Evolutionary conservation across 2,888 invertebrate species (phyloP).

Genomic region (Eretmocerus hayati): DNA sequence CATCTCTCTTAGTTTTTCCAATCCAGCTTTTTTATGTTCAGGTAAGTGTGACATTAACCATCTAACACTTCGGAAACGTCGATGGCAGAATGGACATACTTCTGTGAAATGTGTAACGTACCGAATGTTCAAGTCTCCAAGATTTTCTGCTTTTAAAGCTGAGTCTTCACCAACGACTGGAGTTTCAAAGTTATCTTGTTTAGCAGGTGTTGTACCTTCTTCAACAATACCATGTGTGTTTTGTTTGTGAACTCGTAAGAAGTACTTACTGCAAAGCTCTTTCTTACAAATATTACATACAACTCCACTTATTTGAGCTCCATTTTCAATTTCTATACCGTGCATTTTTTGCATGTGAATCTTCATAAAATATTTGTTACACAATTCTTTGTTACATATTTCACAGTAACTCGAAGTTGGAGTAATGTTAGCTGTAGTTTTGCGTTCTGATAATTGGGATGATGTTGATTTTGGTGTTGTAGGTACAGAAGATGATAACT

Average conservation of each 20-base stretch:
- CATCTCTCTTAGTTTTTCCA: constrained; percentile 57
- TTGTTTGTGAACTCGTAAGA: constrained; percentile 93
- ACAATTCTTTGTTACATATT: constrained; percentile 96
- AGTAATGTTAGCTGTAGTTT: constrained; percentile 57
- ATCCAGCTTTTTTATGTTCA: constrained; percentile 70
- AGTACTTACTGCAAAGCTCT: constrained; percentile 96
- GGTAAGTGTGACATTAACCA: constrained; percentile 82
- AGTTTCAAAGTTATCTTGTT: constrained; percentile 35
- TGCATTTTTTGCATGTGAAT: constrained; percentile 99
- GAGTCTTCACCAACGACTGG: constrained; percentile 39
- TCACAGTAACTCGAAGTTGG: constrained; percentile 88
- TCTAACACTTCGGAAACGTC: constrained; percentile 80
- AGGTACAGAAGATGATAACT: constrained; percentile 15
- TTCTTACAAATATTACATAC: constrained; percentile 97
- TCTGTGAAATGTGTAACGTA: constrained; percentile 66
- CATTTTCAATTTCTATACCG: constrained; percentile 88
- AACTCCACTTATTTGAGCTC: constrained; percentile 86
- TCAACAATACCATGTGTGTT: constrained; percentile 96
- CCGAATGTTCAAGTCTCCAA: constrained; percentile 55
- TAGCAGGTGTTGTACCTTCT: constrained; percentile 52
- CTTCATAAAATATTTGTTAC: constrained; percentile 99
- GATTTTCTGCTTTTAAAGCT: constrained; percentile 51
- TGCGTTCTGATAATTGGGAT: constrained; percentile 44
- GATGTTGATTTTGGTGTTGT: constrained; percentile 11
- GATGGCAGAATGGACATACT: constrained; percentile 77